Conservation (phyloP, 1,140 invertebrate species). For the Bombus balteatus region DNA sequence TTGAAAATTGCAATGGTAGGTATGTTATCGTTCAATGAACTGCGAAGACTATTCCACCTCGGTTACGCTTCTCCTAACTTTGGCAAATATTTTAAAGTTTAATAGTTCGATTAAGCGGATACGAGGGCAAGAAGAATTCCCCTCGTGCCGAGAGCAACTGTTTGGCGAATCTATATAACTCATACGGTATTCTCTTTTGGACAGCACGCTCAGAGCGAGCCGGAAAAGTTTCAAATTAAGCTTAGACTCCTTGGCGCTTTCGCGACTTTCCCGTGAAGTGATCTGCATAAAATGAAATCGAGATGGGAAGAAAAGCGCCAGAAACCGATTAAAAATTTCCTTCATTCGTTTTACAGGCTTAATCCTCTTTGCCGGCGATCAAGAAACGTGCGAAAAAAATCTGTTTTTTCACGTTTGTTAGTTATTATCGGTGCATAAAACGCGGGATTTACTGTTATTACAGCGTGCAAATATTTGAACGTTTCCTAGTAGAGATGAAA, state of each 20-base stretch:
- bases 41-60: neutral
- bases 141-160: neutral
- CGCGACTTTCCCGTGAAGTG: neutral
- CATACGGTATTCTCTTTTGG: slow-evolving; percentile 40
- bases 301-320: neutral
- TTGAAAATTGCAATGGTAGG: neutral
- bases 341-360: slow-evolving; percentile 24
- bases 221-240: slow-evolving; percentile 49
- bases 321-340: slow-evolving; percentile 37
- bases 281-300: slow-evolving; percentile 46
- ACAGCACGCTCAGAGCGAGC: neutral
- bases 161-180: slow-evolving; percentile 19
- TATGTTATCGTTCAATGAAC: neutral
- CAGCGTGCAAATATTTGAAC: slow-evolving; percentile 41
- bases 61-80: neutral
- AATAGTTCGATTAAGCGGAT: slow-evolving; percentile 3
- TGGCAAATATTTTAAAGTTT: slow-evolving; percentile 3
- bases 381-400: neutral
- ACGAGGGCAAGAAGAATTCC: neutral
- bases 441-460: slow-evolving; percentile 39
- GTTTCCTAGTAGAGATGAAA: slow-evolving; percentile 21
- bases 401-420: neutral
- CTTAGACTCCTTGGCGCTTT: slow-evolving; percentile 14
- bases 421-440: slow-evolving; percentile 37
- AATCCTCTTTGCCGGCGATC: slow-evolving; percentile 31